Conservation (phyloP, 2,113 vertebrate species). For the Boulengeromyrus knoepffleri region DNA sequence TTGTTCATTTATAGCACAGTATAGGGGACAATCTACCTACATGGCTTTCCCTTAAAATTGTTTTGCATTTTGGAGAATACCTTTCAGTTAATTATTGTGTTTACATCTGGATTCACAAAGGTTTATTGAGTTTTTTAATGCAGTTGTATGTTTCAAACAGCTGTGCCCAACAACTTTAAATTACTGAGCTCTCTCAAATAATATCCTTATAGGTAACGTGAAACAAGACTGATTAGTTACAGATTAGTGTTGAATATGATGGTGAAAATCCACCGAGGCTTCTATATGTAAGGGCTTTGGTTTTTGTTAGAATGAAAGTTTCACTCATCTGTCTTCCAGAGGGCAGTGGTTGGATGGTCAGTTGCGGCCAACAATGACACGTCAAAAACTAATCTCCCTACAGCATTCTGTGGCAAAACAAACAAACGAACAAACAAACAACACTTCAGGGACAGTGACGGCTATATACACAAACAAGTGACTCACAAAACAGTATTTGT, state of each 20-base stretch:
- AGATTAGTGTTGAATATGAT: background rate
- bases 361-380: background rate
- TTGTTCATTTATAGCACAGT: background rate
- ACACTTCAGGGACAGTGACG: background rate
- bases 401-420: background rate
- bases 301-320: background rate
- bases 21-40: background rate
- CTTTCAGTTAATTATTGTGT: background rate
- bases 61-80: background rate
- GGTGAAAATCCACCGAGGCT: background rate
- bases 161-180: background rate
- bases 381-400: slow-evolving; percentile 7
- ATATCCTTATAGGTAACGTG: background rate
- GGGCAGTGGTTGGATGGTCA: background rate
- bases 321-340: background rate
- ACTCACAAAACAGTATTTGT: slow-evolving; percentile 4
- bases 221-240: background rate
- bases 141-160: background rate
- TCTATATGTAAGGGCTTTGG: background rate
- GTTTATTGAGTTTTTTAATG: background rate
- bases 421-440: slow-evolving; percentile 13
- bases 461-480: background rate
- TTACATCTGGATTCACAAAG: background rate
- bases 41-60: background rate
- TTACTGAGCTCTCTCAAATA: background rate